phyloP scores from a whole-genome alignment of 2,888 invertebrate species.

The Sarcophaga carnaria region DNA sequence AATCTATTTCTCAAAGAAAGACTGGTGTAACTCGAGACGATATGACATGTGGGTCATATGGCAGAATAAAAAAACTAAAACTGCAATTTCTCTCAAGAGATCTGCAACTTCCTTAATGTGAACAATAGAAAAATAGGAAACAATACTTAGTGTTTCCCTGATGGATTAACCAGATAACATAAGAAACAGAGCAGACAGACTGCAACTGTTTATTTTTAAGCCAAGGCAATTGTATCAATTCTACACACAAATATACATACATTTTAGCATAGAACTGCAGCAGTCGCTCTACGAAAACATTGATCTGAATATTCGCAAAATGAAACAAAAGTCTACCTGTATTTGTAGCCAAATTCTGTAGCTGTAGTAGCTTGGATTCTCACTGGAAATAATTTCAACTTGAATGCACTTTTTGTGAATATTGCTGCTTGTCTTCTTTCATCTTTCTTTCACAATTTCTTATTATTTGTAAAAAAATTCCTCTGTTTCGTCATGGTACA shows the following conservation, averaged over 20 bases:
- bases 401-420: conserved; percentile 63
- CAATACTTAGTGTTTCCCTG: conserved; percentile 49
- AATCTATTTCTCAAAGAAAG: conserved; percentile 38
- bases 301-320: conserved; percentile 42
- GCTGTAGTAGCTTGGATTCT: conserved; percentile 11
- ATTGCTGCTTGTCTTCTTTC: conserved; percentile 33
- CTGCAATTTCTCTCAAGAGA: conserved; percentile 47
- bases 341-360: conserved; percentile 19
- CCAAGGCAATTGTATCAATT: conserved; percentile 41
- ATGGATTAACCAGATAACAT: conserved; percentile 65
- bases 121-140: conserved; percentile 54
- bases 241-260: not conserved
- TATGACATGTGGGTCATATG: conserved; percentile 69
- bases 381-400: conserved; percentile 50
- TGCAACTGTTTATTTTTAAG: conserved; percentile 17
- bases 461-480: conserved; percentile 28
- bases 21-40: conserved; percentile 67
- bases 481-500: conserved; percentile 34
- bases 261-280: not conserved
- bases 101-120: conserved; percentile 60
- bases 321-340: conserved; percentile 47
- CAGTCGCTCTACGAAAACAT: conserved; percentile 1
- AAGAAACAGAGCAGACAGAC: conserved; percentile 31
- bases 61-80: conserved; percentile 24
- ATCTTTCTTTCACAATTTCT: conserved; percentile 43